phyloP scores from a whole-genome alignment of 2,113 vertebrate genomes.

The Typhlomys cinereus region DNA sequence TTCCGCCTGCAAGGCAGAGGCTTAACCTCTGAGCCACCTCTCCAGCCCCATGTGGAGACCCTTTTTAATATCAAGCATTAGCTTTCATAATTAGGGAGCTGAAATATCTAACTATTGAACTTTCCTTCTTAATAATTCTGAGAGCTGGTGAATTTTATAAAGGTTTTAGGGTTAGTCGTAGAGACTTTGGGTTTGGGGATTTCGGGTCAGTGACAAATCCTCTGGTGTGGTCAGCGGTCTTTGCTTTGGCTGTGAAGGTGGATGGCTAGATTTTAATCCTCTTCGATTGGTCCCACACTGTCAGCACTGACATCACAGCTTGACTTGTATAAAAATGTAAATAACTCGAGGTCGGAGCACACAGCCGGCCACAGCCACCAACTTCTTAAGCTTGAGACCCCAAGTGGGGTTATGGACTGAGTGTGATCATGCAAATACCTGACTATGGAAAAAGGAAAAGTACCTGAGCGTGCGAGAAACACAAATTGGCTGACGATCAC shows the following conservation, averaged over 20 bases:
- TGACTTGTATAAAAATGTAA: neutral
- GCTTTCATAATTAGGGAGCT: neutral
- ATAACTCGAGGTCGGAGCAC: neutral
- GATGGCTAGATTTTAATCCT: neutral
- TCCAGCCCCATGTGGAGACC: neutral
- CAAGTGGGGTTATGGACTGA: neutral
- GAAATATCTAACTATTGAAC: neutral
- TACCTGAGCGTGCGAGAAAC: neutral
- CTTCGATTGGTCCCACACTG: too few species aligned
- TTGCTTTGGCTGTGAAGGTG: too few species aligned
- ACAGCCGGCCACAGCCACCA: neutral
- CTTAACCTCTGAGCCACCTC: too few species aligned
- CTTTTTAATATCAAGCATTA: neutral
- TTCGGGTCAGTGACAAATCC: neutral
- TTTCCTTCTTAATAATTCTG: neutral
- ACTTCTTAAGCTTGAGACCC: neutral
- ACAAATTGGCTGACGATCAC: neutral
- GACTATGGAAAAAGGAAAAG: neutral
- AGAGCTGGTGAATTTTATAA: neutral
- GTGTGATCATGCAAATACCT: too few species aligned
- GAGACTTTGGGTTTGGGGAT: neutral
- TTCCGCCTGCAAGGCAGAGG: too few species aligned
- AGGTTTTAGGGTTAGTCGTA: neutral
- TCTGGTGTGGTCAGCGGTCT: neutral
- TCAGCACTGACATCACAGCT: neutral